Evolutionary conservation across 2,888 invertebrate species (phyloP), one percentile per base, ranked within the genome.

Genomic region (Pyrrhosoma nymphula): DNA sequence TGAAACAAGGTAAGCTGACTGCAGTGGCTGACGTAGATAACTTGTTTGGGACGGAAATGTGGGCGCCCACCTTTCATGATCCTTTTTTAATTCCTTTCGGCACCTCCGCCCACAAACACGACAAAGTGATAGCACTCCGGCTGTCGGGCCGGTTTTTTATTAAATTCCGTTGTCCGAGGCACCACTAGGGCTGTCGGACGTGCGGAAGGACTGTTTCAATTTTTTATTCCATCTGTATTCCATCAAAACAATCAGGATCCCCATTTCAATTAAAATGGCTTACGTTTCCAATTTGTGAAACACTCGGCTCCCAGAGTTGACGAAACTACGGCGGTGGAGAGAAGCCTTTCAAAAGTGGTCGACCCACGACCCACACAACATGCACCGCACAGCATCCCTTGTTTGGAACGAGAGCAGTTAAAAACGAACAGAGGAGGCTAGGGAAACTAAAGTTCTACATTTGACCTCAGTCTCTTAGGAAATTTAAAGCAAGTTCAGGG

Each of bases 191-290:
- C 14, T 14, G 30, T 18, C 35, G 82, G 30, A 16, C 30, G 12
- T 35, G 82, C 26, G 82, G 82, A 82, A 35, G 82, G 35, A 26
- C 23, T 69, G 60, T 60, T 60, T 60, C 82, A 1, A 14, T 82
- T 82, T 82, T 35, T 82, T 35, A 82, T 82, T 82, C 82, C 82
- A 18, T 47, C 82, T 14, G 82, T 26, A 14, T 35, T 82, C 82
- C 82, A 82, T 35, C 82, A 82, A 82, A 82, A 82, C 82, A 82
- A 82, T 82, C 82, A 82, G 35, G 82, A 35, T 35, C 16, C 82
- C 82, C 82, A 35, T 82, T 82, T 35, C 82, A 82, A 82, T 82
- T 82, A 82, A 82, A 82, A 82, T 35, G 82, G 82, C 82, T 82
- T 35, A 30, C 82, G 82, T 82, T 82, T 82, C 82, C 82, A 82